Conservation (phyloP, 1,140 invertebrate species). For the Thalassaphorura encarpata region DNA sequence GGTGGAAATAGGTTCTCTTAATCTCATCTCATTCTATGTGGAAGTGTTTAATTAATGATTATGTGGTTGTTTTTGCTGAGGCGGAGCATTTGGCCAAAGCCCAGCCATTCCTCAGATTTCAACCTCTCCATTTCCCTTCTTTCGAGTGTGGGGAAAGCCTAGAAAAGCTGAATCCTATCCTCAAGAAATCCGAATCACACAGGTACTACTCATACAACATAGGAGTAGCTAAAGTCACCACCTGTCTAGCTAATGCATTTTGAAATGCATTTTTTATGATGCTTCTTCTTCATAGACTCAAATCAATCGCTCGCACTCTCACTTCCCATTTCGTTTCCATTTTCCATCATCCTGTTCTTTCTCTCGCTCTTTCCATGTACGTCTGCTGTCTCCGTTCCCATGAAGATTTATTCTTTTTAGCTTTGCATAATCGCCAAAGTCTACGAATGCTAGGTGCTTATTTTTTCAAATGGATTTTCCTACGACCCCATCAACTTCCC, state of each 20-base stretch:
- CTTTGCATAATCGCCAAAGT: conserved; percentile 31
- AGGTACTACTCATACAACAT: no score
- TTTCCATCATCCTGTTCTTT: not conserved
- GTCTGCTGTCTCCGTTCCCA: conserved; percentile 30
- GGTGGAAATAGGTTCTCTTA: not conserved
- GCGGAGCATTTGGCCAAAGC: no score
- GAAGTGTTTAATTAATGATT: not conserved
- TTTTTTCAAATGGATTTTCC: conserved; percentile 28
- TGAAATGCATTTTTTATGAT: not conserved
- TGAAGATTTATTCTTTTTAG: conserved; percentile 33
- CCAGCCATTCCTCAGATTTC: no score
- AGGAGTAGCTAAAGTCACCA: no score
- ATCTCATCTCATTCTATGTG: no score
- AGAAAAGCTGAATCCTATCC: no score
- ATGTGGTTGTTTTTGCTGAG: no score
- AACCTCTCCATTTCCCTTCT: no score
- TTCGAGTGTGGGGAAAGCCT: no score
- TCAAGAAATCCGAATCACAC: no score
- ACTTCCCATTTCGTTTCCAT: not conserved
- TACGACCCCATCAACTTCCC: not conserved
- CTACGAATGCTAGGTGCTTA: conserved; percentile 28
- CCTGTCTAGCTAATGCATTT: no score
- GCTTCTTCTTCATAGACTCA: not conserved
- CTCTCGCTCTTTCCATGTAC: conserved; percentile 19
- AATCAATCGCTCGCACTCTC: not conserved